Percentiles rank a stretch among this genome's conserved stretches.
These are phyloP conservation scores for Drosophila baimaii DNA, from an alignment of 1,140 invertebrate species.

Conservation along the genomic window DNA sequence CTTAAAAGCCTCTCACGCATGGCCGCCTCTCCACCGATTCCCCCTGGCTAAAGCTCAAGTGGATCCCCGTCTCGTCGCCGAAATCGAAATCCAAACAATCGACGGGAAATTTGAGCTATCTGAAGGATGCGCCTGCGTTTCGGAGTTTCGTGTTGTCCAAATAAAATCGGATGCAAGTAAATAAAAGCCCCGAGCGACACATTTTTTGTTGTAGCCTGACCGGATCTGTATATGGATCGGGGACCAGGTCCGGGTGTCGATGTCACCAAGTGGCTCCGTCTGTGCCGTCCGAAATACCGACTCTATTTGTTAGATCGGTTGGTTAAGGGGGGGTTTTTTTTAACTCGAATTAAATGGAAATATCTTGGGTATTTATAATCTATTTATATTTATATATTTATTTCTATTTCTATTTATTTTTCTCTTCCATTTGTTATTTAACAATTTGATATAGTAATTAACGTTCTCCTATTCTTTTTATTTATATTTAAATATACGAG, in stretches of 20 bases:
- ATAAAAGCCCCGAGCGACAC: conserved; percentile 53
- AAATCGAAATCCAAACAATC: conserved; percentile 70
- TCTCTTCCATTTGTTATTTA: no score
- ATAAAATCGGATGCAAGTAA: conserved; percentile 69
- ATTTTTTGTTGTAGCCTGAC: conserved; percentile 22
- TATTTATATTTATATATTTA: no score
- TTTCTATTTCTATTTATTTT: no score
- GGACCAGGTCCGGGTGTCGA: conserved; percentile 25
- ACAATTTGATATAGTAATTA: no score
- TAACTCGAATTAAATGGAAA: background rate
- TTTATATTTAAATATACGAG: no score
- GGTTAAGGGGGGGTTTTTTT: background rate
- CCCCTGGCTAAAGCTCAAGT: conserved; percentile 33
- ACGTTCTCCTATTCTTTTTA: no score
- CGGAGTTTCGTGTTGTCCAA: conserved; percentile 56
- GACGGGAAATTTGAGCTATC: conserved; percentile 66
- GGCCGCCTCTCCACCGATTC: background rate
- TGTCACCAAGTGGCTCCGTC: conserved; percentile 33
- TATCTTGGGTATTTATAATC: background rate
- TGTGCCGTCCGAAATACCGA: conserved; percentile 15
- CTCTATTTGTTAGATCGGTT: background rate
- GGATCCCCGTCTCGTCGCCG: conserved; percentile 53
- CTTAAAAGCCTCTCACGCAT: conserved; percentile 71
- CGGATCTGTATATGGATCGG: background rate
- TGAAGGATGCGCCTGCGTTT: conserved; percentile 64